These are phyloP conservation scores for Syrrhaptes paradoxus DNA, from an alignment of 2,113 vertebrate genomes.

Conservation along the genomic window DNA sequence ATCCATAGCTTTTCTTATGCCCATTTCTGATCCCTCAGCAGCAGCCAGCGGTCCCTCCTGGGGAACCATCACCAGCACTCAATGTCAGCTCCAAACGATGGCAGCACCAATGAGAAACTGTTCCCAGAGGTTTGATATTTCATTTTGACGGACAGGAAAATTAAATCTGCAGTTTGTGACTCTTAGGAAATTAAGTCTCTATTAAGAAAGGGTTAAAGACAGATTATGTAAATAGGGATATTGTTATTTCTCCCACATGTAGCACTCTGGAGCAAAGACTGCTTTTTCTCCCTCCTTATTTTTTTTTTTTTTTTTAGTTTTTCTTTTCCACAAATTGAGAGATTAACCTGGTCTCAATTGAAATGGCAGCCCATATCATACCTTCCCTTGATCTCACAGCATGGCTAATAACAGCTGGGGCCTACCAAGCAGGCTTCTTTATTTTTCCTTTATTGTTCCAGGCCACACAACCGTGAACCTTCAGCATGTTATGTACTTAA, in stretches of 20 bases:
- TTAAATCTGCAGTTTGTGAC: slow-evolving; percentile 58
- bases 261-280: slow-evolving; percentile 47
- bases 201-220: slow-evolving; percentile 75
- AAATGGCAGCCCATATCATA: slow-evolving; percentile 85
- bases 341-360: slow-evolving; percentile 88
- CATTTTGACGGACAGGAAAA: slow-evolving; percentile 55
- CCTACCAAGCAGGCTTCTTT: slow-evolving; percentile 79
- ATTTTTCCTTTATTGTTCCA: slow-evolving; percentile 87
- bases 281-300: slow-evolving; percentile 34
- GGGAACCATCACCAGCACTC: neutral
- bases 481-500: slow-evolving; percentile 92
- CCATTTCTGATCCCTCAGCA: neutral
- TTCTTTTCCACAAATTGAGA: slow-evolving; percentile 82
- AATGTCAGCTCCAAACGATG: neutral
- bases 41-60: neutral
- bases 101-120: neutral
- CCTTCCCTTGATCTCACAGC: slow-evolving; percentile 85
- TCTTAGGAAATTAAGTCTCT: slow-evolving; percentile 62
- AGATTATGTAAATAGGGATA: slow-evolving; percentile 76
- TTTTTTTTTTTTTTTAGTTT: slow-evolving; percentile 59
- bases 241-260: slow-evolving; percentile 65
- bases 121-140: slow-evolving; percentile 19
- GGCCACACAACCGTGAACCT: slow-evolving; percentile 89
- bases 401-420: slow-evolving; percentile 87
- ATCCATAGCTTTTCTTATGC: neutral